These are phyloP conservation scores for Diacarnus erythraeanus DNA, from an alignment of 37 sponge, comb jelly and placozoan species.

Conservation along the genomic window DNA sequence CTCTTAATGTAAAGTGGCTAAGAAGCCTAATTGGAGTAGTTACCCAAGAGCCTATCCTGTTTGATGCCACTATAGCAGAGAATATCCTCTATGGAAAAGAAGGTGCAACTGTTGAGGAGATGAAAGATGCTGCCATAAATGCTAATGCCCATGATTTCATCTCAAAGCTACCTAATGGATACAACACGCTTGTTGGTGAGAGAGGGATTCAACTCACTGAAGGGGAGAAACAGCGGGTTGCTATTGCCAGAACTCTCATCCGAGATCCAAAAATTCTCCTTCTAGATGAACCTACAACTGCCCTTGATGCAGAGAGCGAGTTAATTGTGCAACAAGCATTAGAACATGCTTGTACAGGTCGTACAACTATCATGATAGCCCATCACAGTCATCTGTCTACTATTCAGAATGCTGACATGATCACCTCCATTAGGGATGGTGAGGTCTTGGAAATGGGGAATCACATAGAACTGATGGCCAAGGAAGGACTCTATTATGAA, in stretches of 20 bases:
- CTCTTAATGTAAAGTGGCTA: conserved; percentile 83
- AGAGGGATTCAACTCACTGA: conserved; percentile 84
- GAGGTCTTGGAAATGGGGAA: conserved; percentile 70
- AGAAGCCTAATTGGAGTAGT: conserved; percentile 86
- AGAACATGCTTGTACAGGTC: conserved; percentile 77
- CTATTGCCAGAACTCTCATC: conserved; percentile 88
- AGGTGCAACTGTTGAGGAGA: conserved; percentile 72
- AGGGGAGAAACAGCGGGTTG: conserved; percentile 91
- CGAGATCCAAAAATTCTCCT: conserved; percentile 83
- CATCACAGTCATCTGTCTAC: conserved; percentile 81
- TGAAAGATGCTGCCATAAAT: conserved; percentile 66
- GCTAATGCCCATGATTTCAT: conserved; percentile 90
- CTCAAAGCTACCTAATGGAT: conserved; percentile 74
- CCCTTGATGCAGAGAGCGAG: conserved; percentile 92
- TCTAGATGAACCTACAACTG: conserved; percentile 93
- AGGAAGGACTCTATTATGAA: too few species aligned
- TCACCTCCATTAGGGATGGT: conserved; percentile 62
- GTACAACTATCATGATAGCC: conserved; percentile 89
- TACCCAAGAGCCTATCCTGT: conserved; percentile 90
- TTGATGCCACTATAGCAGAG: too few species aligned
- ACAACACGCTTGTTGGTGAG: conserved; percentile 84
- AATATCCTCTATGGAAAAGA: too few species aligned
- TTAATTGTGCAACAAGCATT: conserved; percentile 79
- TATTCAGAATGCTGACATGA: too few species aligned
- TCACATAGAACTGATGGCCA: conserved; percentile 79